A percentile compares a stretch with the other conserved stretches of the same genome.
phyloP scores from a whole-genome alignment of 1,140 invertebrate genomes.

The Triops longicaudatus region DNA sequence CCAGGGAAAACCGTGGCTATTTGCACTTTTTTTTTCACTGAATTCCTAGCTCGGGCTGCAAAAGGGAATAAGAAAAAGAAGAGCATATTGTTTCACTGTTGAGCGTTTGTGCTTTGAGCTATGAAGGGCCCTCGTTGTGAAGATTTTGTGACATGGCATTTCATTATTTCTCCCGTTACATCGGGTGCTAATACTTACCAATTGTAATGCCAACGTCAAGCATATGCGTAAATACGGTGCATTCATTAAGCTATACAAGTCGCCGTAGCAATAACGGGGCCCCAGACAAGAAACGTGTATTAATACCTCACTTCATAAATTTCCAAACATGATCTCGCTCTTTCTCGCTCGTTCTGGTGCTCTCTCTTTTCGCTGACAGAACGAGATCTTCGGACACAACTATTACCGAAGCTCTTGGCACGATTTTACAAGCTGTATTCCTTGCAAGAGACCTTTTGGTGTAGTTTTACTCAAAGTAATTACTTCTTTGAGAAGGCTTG shows the following conservation, averaged over 20 bases:
- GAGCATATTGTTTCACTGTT: neutral
- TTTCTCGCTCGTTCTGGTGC: no score
- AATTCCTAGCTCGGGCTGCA: neutral
- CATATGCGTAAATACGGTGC: neutral
- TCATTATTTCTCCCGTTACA: neutral
- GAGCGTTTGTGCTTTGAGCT: neutral
- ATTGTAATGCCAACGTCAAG: neutral
- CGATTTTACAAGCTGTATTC: no score
- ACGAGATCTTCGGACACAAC: no score
- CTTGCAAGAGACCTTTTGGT: no score
- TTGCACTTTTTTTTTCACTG: neutral
- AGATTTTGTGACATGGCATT: neutral
- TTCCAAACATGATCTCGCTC: no score
- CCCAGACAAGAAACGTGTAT: neutral
- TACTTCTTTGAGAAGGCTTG: no score
- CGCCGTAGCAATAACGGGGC: neutral
- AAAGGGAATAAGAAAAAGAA: neutral
- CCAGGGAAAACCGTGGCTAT: neutral
- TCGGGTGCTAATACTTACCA: neutral
- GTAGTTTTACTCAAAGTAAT: no score
- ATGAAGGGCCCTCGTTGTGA: neutral
- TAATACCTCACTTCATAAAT: neutral
- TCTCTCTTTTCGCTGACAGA: no score
- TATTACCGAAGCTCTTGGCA: no score
- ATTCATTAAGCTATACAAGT: neutral